Percentiles rank a stretch among this genome's conserved stretches.
Conservation (phyloP, 2,888 invertebrate species). For the Tinea semifulvella region DNA sequence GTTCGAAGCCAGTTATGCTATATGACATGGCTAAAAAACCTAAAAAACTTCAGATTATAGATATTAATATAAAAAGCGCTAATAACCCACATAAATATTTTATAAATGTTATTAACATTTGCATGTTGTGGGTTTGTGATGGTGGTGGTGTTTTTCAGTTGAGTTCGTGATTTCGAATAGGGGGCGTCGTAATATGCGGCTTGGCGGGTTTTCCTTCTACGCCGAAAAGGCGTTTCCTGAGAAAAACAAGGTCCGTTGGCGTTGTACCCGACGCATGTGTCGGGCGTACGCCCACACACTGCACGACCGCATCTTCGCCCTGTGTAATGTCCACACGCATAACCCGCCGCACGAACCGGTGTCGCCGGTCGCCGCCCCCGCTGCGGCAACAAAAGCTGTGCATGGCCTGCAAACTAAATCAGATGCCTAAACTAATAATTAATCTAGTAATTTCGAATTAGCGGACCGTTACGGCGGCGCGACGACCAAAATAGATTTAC, state of each 20-base stretch:
- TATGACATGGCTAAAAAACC: too few species aligned
- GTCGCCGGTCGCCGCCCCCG: conserved; percentile 19
- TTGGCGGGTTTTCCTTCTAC: conserved; percentile 60
- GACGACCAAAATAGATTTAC: conserved; percentile 33
- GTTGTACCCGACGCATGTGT: conserved; percentile 60
- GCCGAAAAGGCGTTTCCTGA: conserved; percentile 63
- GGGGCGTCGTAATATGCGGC: conserved; percentile 59
- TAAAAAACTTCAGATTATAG: too few species aligned
- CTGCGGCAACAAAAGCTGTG: conserved; percentile 23
- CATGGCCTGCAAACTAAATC: too few species aligned
- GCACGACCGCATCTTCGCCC: conserved; percentile 58
- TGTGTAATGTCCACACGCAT: conserved; percentile 59
- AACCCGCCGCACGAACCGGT: conserved; percentile 39
- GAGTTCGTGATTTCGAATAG: conserved; percentile 65
- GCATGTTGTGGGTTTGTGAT: conserved; percentile 29
- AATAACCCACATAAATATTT: too few species aligned
- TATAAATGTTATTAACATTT: background rate
- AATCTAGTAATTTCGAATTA: too few species aligned
- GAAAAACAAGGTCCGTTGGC: conserved; percentile 62
- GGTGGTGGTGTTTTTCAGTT: conserved; percentile 51
- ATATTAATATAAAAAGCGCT: too few species aligned
- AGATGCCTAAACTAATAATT: too few species aligned
- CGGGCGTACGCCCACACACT: conserved; percentile 61
- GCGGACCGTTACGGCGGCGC: too few species aligned
- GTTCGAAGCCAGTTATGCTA: too few species aligned